phyloP scores from a whole-genome alignment of 23 tunicate genomes.

The Ciona savignyi region DNA sequence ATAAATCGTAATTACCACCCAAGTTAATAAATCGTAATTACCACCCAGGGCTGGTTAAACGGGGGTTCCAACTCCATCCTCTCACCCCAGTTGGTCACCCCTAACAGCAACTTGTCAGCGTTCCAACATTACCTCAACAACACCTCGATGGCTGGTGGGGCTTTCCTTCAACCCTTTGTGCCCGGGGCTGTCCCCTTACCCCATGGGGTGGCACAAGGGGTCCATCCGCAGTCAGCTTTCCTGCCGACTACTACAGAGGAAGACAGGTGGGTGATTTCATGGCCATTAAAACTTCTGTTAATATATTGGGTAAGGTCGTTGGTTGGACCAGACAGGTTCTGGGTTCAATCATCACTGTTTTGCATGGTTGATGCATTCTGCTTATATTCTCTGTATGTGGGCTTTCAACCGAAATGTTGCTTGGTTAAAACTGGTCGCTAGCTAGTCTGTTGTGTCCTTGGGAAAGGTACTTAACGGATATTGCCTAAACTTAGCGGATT shows the following conservation, averaged over 20 bases:
- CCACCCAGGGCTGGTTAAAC: slow-evolving; percentile 31
- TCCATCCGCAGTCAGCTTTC: slow-evolving; percentile 10
- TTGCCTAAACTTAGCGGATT: too few species aligned
- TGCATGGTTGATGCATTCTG: too few species aligned
- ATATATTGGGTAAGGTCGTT: too few species aligned
- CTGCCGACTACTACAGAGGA: slow-evolving; percentile 6
- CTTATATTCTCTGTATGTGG: too few species aligned
- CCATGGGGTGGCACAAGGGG: slow-evolving; percentile 2
- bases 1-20: neutral
- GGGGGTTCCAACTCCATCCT: slow-evolving; percentile 14
- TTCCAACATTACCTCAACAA: slow-evolving; percentile 31
- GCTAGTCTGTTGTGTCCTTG: too few species aligned
- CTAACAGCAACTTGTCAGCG: slow-evolving; percentile 21
- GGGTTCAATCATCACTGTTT: too few species aligned
- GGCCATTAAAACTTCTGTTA: too few species aligned
- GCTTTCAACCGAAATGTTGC: too few species aligned
- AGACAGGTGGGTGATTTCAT: slow-evolving; percentile 17
- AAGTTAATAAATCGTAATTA: neutral
- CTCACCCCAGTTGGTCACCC: slow-evolving; percentile 16
- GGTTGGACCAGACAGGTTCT: too few species aligned
- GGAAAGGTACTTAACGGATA: too few species aligned
- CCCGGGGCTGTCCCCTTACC: neutral
- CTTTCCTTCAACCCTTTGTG: slow-evolving; percentile 5
- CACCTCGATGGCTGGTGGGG: slow-evolving; percentile 3
- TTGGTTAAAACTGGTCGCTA: too few species aligned